These are phyloP conservation scores for Pantala flavescens DNA, from an alignment of 1,140 invertebrate species.

Conservation along the genomic window DNA sequence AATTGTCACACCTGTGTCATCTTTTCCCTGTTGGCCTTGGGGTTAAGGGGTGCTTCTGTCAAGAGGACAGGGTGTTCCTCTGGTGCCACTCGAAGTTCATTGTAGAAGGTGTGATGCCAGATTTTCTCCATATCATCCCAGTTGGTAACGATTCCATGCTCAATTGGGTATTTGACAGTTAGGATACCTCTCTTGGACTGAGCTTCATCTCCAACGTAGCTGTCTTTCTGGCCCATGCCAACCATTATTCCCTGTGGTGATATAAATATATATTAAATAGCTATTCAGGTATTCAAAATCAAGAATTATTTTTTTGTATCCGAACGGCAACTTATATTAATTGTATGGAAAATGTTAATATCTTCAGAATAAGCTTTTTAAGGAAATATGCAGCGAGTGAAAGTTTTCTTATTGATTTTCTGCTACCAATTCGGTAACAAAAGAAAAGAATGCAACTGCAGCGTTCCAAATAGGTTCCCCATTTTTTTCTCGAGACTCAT, in stretches of 20 bases:
- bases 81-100: constrained; percentile 86
- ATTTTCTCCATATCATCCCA: constrained; percentile 98
- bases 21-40: constrained; percentile 72
- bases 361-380: too few species aligned
- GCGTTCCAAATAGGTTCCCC: too few species aligned
- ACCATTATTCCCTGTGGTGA: constrained; percentile 73
- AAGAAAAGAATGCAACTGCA: too few species aligned
- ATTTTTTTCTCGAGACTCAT: too few species aligned
- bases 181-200: constrained; percentile 86
- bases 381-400: too few species aligned
- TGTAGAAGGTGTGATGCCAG: constrained; percentile 94
- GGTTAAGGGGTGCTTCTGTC: constrained; percentile 86
- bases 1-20: constrained; percentile 53
- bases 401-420: too few species aligned
- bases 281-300: too few species aligned
- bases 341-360: too few species aligned
- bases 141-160: constrained; percentile 92
- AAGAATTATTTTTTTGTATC: too few species aligned
- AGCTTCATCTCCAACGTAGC: constrained; percentile 85
- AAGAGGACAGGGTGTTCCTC: constrained; percentile 87
- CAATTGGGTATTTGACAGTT: constrained; percentile 86
- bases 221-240: constrained; percentile 89
- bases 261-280: too few species aligned
- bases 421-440: too few species aligned
- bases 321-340: too few species aligned